A percentile compares a stretch with the other conserved stretches of the same genome.
These are phyloP conservation scores for Folsomia candida DNA, from an alignment of 2,888 invertebrate genomes.

Conservation along the genomic window DNA sequence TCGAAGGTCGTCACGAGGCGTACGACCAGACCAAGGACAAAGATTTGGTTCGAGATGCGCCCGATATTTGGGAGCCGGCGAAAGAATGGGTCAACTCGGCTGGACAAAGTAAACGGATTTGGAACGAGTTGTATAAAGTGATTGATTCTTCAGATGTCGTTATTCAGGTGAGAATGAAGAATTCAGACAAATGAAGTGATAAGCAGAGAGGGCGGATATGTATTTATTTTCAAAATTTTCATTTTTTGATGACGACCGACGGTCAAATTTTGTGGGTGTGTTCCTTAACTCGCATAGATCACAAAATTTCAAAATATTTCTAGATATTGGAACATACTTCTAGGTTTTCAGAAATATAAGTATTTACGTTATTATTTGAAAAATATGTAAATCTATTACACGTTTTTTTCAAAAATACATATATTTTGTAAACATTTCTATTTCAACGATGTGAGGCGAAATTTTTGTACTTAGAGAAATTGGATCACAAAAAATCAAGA, in stretches of 20 bases:
- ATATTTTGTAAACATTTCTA: too few species aligned
- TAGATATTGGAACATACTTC: too few species aligned
- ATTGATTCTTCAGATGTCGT: conserved; percentile 98
- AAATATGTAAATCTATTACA: too few species aligned
- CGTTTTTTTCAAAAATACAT: too few species aligned
- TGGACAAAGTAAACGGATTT: conserved; percentile 94
- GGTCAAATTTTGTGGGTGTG: too few species aligned
- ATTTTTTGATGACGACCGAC: too few species aligned
- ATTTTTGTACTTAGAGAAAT: too few species aligned
- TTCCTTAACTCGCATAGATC: too few species aligned
- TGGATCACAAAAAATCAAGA: too few species aligned
- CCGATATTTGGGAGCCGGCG: conserved; percentile 74
- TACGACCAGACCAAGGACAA: conserved; percentile 77
- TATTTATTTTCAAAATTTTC: neutral
- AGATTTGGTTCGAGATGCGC: conserved; percentile 72
- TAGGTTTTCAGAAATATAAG: too few species aligned
- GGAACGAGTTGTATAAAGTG: conserved; percentile 99
- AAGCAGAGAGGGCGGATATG: neutral
- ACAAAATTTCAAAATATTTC: too few species aligned
- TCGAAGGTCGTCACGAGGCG: conserved; percentile 67
- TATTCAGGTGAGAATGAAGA: conserved; percentile 61
- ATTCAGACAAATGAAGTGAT: neutral
- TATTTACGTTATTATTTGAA: too few species aligned
- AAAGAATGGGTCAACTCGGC: conserved; percentile 93
- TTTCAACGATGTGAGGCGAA: neutral